phyloP scores from a whole-genome alignment of 2,797 vertebrate genomes.

The Bovichtus variegatus region DNA sequence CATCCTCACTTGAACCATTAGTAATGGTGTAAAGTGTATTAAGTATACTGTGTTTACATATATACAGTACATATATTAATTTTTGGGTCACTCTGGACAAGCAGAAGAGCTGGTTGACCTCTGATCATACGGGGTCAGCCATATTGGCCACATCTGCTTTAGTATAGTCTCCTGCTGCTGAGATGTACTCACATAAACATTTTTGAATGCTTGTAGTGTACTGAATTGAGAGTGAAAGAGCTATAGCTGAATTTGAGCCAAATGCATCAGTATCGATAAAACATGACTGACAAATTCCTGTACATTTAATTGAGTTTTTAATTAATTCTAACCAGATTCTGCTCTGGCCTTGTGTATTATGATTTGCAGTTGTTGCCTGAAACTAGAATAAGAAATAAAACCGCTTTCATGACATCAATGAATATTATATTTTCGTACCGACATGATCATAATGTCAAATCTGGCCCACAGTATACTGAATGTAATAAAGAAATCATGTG shows the following conservation, averaged over 20 bases:
- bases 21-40: neutral
- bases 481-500: conserved; percentile 65
- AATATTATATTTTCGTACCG: conserved; percentile 49
- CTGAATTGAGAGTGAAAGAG: conserved; percentile 3
- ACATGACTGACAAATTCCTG: conserved; percentile 36
- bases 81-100: neutral
- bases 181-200: neutral
- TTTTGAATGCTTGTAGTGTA: conserved; percentile 2
- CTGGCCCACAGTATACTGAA: conserved; percentile 37
- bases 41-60: neutral
- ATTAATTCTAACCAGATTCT: conserved; percentile 53
- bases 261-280: conserved; percentile 12
- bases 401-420: conserved; percentile 36
- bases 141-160: conserved; percentile 8
- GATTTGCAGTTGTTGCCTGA: conserved; percentile 48
- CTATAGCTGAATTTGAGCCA: conserved; percentile 8
- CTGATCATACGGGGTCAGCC: conserved; percentile 1
- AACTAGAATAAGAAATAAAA: conserved; percentile 44
- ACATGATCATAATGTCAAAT: conserved; percentile 50
- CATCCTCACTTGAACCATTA: neutral
- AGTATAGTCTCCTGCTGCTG: neutral
- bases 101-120: neutral
- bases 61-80: neutral
- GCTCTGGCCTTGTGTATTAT: conserved; percentile 20
- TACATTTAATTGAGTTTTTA: conserved; percentile 50